Base-by-base conservation (phyloP, 2,888 invertebrate species). In the Oeneis ivallda region DNA sequence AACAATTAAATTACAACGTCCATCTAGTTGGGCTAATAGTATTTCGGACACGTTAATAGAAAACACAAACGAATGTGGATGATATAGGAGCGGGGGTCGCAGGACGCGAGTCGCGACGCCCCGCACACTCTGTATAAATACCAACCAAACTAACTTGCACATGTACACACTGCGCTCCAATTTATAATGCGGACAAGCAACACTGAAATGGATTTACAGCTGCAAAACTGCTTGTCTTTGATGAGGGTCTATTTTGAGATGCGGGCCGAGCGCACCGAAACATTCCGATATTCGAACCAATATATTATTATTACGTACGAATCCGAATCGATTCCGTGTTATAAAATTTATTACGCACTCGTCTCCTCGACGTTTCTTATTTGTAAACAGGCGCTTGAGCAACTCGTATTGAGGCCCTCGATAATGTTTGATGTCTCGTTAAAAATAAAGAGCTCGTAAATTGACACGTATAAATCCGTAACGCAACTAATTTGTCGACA, bases 181-280 rank as follows among this genome's bases (percentile, higher is more conserved):
- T 92, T 92, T 92, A 92, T 91, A 92, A 89, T 85, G 84, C 89
- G 86, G 88, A 89, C 89, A 87, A 86, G 87, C 87, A 84, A 89
- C 87, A 87, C 83, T 89, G 90, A 92, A 90, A 89, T 89, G 89
- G 91, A 91, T 92, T 92, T 92, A 92, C 92, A 90, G 91, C 92
- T 89, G 89, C 89, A 87, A 89, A 87, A 88, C 88, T 91, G 88
- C 84, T 88, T 87, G 90, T 91, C 92, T 92, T 92, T 92, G 92
- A 92, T 91, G 92, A 92, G 87, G 86, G 87, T 87, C 86, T 92
- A 92, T 92, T 91, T 92, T 83, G 80, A 86, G 90, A 89, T 79
- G 79, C 85, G 84, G 81, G 84, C 85, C 84, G 87, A 84, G 87
- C 89, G 87, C 86, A 87, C 85, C 83, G 85, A 85, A 87, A 83